A percentile compares a stretch with the other conserved stretches of the same genome.
Evolutionary conservation across 2,797 vertebrate species (phyloP).

Genomic region (Carcharodon carcharias): DNA sequence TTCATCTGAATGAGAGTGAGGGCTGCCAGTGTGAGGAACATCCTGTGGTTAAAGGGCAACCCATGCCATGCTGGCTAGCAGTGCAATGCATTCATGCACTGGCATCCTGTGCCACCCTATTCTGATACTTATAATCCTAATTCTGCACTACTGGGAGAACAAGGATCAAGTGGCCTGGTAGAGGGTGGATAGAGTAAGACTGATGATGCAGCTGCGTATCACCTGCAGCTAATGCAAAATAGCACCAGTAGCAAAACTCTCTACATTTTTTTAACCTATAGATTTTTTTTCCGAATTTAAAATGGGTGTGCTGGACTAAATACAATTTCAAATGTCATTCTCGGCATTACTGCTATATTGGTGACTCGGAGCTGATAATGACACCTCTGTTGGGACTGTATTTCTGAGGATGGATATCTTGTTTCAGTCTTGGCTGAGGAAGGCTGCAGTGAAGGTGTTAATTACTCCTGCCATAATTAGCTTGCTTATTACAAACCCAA

Average conservation of each 20-base stretch:
- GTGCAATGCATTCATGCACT: neutral
- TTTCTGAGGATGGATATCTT: constrained; percentile 17
- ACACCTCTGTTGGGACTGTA: neutral
- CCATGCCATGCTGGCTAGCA: neutral
- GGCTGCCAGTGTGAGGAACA: neutral
- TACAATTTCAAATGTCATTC: neutral
- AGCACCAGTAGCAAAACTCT: too few relatives aligned
- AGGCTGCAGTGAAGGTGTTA: constrained; percentile 17
- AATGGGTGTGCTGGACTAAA: neutral
- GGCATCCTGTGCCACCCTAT: neutral
- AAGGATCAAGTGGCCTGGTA: neutral
- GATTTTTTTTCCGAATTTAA: neutral
- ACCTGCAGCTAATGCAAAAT: neutral
- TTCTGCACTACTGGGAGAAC: neutral
- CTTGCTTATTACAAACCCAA: constrained; percentile 16
- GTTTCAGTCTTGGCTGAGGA: constrained; percentile 13
- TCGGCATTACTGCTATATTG: neutral
- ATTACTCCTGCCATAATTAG: constrained; percentile 31
- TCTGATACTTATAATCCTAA: neutral
- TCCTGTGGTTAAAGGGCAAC: neutral
- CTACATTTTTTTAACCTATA: neutral
- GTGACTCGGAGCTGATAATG: neutral
- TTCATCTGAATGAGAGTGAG: neutral
- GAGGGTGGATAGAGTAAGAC: neutral
- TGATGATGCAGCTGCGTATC: neutral